phyloP scores from a whole-genome alignment of 2,797 vertebrate genomes.

The Nannoperca australis region DNA sequence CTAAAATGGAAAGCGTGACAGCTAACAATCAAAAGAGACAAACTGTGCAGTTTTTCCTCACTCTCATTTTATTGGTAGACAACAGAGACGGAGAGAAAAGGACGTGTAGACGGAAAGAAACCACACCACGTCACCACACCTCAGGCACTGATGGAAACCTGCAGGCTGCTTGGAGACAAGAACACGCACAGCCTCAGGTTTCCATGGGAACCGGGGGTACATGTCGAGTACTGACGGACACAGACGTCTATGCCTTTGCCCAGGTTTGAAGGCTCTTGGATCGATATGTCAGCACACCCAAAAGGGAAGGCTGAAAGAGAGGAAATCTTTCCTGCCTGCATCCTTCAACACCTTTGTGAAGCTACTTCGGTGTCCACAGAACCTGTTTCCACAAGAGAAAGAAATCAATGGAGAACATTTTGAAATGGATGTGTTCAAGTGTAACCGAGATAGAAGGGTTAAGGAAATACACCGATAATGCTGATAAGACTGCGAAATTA shows the following conservation, averaged over 20 bases:
- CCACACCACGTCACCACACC: conserved; percentile 48
- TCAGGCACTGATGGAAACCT: conserved; percentile 66
- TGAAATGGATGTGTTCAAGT: conserved; percentile 7
- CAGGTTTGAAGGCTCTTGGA: conserved; percentile 50
- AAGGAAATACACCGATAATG: conserved; percentile 11
- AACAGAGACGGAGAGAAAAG: conserved; percentile 5
- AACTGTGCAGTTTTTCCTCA: conserved; percentile 35
- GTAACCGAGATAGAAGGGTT: neutral
- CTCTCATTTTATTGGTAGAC: conserved; percentile 14
- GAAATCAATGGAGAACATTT: conserved; percentile 15
- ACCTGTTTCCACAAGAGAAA: neutral
- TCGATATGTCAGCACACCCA: conserved; percentile 62
- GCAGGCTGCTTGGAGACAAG: conserved; percentile 67
- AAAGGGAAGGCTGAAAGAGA: conserved; percentile 51
- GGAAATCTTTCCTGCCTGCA: conserved; percentile 40
- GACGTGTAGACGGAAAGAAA: conserved; percentile 31
- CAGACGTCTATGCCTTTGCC: conserved; percentile 49
- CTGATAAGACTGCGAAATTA: conserved; percentile 15
- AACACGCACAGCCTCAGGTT: conserved; percentile 57
- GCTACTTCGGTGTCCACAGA: conserved; percentile 12
- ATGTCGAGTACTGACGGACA: conserved; percentile 50
- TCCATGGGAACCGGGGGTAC: conserved; percentile 70
- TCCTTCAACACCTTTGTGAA: conserved; percentile 29
- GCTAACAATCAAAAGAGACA: conserved; percentile 42
- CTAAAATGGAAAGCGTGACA: conserved; percentile 4